phyloP scores from a whole-genome alignment of 2,797 vertebrate species.

The Chelidonichthys spinosus region DNA sequence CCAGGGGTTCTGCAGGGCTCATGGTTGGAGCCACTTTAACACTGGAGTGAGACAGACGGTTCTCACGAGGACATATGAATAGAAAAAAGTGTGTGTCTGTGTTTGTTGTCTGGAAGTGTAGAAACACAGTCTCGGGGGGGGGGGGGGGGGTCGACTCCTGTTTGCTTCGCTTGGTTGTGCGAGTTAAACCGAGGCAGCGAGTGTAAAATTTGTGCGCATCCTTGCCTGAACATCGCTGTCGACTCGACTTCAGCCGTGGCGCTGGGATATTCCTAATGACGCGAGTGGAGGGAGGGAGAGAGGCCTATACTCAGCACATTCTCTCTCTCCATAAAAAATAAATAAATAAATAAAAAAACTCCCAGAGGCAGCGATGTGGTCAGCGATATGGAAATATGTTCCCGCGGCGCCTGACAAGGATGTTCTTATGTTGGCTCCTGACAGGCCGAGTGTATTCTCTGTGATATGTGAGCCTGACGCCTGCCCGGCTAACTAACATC shows the following conservation, averaged over 20 bases:
- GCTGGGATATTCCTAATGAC: constrained; percentile 38
- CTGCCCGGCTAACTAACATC: constrained; percentile 28
- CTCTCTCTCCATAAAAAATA: constrained; percentile 18
- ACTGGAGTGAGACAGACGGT: background rate
- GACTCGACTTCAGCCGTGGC: constrained; percentile 4
- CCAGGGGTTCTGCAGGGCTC: too few species aligned
- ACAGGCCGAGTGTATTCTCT: constrained; percentile 31
- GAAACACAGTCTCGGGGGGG: background rate
- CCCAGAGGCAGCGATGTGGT: constrained; percentile 45
- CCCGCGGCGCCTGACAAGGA: constrained; percentile 54
- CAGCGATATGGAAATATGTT: constrained; percentile 73
- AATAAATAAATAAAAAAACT: background rate
- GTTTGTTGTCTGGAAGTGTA: background rate
- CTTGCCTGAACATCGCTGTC: constrained; percentile 37
- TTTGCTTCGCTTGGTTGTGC: constrained; percentile 39
- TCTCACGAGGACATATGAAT: background rate
- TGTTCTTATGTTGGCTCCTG: constrained; percentile 45
- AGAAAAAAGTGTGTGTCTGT: background rate
- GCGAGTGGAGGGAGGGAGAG: constrained; percentile 23
- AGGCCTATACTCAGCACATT: constrained; percentile 72
- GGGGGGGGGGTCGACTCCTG: constrained; percentile 19
- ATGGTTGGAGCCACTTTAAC: too few species aligned
- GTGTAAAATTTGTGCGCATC: constrained; percentile 41
- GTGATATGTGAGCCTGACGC: constrained; percentile 53
- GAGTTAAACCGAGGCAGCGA: constrained; percentile 57